These are phyloP conservation scores for Drosophila pseudotakahashii DNA, from an alignment of 2,888 invertebrate species.

Conservation along the genomic window DNA sequence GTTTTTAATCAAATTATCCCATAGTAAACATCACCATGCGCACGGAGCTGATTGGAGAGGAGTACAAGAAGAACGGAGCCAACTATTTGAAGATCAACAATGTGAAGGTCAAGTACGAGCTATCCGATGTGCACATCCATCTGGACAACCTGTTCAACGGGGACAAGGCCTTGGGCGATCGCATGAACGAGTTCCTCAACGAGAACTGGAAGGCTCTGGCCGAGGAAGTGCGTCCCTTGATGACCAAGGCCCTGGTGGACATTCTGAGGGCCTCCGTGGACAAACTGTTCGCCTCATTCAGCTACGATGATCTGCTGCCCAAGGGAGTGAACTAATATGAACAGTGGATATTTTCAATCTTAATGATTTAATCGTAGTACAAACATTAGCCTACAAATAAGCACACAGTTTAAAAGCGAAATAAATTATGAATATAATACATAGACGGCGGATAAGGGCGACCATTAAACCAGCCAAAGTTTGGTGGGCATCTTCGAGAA, in stretches of 20 bases:
- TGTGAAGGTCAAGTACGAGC: slow-evolving; percentile 88
- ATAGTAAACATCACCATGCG: slow-evolving; percentile 88
- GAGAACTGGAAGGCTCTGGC: slow-evolving; percentile 91
- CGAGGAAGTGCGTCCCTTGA: slow-evolving; percentile 88
- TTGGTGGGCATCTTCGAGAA: slow-evolving; percentile 86
- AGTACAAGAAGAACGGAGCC: slow-evolving; percentile 84
- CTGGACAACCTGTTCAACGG: slow-evolving; percentile 90
- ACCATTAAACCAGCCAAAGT: slow-evolving; percentile 85
- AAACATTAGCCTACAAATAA: slow-evolving; percentile 41
- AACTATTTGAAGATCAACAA: slow-evolving; percentile 87
- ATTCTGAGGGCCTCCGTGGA: slow-evolving; percentile 87
- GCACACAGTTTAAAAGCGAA: slow-evolving; percentile 32
- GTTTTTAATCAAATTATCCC: slow-evolving; percentile 39
- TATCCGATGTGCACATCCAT: slow-evolving; percentile 88
- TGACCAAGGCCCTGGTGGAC: slow-evolving; percentile 87
- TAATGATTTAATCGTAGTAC: slow-evolving; percentile 45
- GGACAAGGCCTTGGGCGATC: slow-evolving; percentile 88
- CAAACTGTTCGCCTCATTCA: slow-evolving; percentile 87
- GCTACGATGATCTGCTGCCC: slow-evolving; percentile 86
- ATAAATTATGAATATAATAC: slow-evolving; percentile 66
- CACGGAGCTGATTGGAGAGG: slow-evolving; percentile 87
- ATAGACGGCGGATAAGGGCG: slow-evolving; percentile 33
- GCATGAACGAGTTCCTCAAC: slow-evolving; percentile 91
- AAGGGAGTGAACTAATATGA: slow-evolving; percentile 35
- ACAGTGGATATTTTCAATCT: slow-evolving; percentile 12